Evolutionary conservation across 2,888 invertebrate species (phyloP).

Genomic region (Pimpla rufipes): DNA sequence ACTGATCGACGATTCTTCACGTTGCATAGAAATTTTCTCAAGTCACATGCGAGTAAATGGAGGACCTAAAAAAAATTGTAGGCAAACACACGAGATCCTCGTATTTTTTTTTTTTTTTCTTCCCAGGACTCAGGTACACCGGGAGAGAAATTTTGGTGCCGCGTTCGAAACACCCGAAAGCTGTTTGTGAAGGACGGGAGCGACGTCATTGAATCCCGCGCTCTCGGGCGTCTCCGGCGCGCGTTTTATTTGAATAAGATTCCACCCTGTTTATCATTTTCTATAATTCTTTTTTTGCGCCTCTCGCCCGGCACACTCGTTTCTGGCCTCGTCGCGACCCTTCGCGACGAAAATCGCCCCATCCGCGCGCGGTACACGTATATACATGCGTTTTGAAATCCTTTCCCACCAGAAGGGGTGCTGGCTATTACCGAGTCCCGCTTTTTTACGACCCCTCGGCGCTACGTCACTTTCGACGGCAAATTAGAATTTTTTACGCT

Average conservation of each 20-base stretch:
- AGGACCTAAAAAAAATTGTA: conserved; percentile 31
- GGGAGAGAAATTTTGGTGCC: conserved; percentile 60
- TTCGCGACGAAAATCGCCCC: conserved; percentile 59
- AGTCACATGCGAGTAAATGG: background rate
- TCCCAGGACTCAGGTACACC: conserved; percentile 77
- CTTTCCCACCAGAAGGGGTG: conserved; percentile 82
- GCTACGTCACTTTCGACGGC: conserved; percentile 80
- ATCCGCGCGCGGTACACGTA: conserved; percentile 43
- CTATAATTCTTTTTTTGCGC: conserved; percentile 76
- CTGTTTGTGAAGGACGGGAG: conserved; percentile 29
- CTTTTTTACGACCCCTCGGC: conserved; percentile 43
- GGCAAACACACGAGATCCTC: conserved; percentile 46
- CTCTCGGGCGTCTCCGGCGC: conserved; percentile 80
- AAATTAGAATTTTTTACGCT: conserved; percentile 83
- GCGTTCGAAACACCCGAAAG: conserved; percentile 52
- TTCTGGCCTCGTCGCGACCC: conserved; percentile 59
- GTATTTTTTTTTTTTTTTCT: conserved; percentile 72
- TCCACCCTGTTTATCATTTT: conserved; percentile 84
- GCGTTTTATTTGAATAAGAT: conserved; percentile 83
- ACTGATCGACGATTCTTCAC: too few species aligned
- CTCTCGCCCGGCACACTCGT: conserved; percentile 51
- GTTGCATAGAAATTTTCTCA: too few species aligned
- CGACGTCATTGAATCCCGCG: conserved; percentile 78
- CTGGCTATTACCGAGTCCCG: conserved; percentile 57
- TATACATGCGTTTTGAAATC: conserved; percentile 75